Evolutionary conservation across 2,888 invertebrate species (phyloP).

Genomic region (Salpingus planirostris): DNA sequence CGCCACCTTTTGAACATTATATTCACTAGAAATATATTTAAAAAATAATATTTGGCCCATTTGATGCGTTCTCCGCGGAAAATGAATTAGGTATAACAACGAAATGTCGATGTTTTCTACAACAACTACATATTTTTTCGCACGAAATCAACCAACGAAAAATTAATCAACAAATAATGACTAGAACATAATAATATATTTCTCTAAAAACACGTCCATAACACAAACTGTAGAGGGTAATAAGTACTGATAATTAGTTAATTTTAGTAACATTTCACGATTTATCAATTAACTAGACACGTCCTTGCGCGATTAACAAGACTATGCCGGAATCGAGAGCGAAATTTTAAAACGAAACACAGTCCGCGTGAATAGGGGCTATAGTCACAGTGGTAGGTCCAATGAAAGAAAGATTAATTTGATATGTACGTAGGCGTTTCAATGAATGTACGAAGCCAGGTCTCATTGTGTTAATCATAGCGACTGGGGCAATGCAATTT

Average conservation of each 20-base stretch:
- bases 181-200: constrained; percentile 1
- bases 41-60: constrained; percentile 16
- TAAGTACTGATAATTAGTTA: neutral
- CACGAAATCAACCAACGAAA: neutral
- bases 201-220: neutral
- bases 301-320: neutral
- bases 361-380: too few relatives aligned
- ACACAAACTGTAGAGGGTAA: neutral
- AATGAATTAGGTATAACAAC: constrained; percentile 1
- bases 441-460: too few relatives aligned
- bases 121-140: neutral
- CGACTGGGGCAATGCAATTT: too few relatives aligned
- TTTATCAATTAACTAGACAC: neutral
- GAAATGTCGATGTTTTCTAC: constrained; percentile 13
- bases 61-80: neutral
- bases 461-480: too few relatives aligned
- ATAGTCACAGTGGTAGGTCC: too few relatives aligned
- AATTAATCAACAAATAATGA: constrained; percentile 5
- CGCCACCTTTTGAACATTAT: constrained; percentile 10
- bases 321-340: neutral
- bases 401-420: too few relatives aligned
- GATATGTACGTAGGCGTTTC: too few relatives aligned
- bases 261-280: neutral
- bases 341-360: too few relatives aligned
- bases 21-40: constrained; percentile 8